Conservation (phyloP, 23 tunicate species). For the Trididemnum clinides region DNA sequence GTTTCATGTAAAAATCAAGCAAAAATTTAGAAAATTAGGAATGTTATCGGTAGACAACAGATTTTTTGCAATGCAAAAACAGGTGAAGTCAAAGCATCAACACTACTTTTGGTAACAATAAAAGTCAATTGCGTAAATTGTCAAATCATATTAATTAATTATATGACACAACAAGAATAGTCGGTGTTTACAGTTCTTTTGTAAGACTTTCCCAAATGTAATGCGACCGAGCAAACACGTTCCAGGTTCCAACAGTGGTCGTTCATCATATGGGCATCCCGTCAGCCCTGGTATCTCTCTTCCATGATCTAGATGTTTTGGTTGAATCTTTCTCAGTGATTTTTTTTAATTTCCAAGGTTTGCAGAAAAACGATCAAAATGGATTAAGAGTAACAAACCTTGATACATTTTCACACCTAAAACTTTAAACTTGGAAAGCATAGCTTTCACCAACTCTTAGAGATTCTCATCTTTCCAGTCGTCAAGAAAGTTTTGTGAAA, state of each 20-base stretch:
- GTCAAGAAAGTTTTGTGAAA: slow-evolving; percentile 2
- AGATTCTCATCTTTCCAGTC: neutral
- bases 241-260: neutral
- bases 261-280: neutral
- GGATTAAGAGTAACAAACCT: slow-evolving; percentile 18
- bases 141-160: neutral
- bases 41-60: neutral
- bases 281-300: neutral
- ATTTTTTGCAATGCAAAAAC: neutral
- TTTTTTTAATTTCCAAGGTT: neutral
- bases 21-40: neutral
- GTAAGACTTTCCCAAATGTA: neutral
- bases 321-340: neutral
- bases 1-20: no score
- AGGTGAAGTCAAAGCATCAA: neutral
- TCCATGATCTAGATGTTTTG: neutral
- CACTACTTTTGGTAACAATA: neutral
- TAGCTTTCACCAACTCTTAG: slow-evolving; percentile 19
- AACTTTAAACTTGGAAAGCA: slow-evolving; percentile 18
- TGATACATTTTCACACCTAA: slow-evolving; percentile 24
- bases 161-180: neutral
- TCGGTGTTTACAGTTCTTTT: slow-evolving; percentile 5
- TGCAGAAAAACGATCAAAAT: neutral
- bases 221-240: neutral
- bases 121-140: neutral